Evolutionary conservation across 2,888 invertebrate genomes (phyloP), one percentile per base, ranked within the genome.

Genomic region (Acanthosepion esculentum): DNA sequence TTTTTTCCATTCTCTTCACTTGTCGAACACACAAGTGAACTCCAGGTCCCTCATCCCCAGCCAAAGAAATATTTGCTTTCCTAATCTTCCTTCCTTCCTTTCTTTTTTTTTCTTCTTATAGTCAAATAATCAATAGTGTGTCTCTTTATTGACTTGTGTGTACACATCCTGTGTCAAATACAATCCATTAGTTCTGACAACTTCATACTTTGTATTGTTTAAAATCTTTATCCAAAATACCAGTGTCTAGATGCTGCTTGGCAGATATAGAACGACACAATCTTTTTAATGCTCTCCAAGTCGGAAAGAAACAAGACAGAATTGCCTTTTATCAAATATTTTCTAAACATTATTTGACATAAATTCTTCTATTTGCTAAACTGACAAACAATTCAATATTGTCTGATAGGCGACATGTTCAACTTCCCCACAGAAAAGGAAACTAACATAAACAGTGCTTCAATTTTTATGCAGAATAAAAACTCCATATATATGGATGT

Each of bases 341-440:
- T 78, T 78, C 12, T 15, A 78, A 78, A 78, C 78, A 78, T 78
- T 33, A n/a, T 78, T 78, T n/a, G n/a, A n/a, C 59, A 59, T 78
- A 33, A 78, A n/a, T 10, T 15, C n/a, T n/a, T 78, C 10, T 33
- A 78, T 78, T 78, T n/a, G 78, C 10, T 78, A 78, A 78, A 78
- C 12, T 78, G 78, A 78, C 78, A 78, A 78, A 78, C n/a, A 78
- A 78, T 78, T 78, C 78, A n/a, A 78, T 78, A n/a, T n/a, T n/a
- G n/a, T 78, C 78, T 78, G 78, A 1, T 78, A n/a, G 78, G 8
- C n/a, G 12, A 78, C n/a, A n/a, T 78, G n/a, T 78, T 78, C 3
- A n/a, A 15, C n/a, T 78, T 78, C n/a, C 33, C 12, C 33, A 18
- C n/a, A n/a, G 33, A 78, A 33, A 78, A 78, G 18, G 7, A 10